Evolutionary conservation across 2,888 invertebrate species (phyloP).

Genomic region (Sinotaia quadrata): DNA sequence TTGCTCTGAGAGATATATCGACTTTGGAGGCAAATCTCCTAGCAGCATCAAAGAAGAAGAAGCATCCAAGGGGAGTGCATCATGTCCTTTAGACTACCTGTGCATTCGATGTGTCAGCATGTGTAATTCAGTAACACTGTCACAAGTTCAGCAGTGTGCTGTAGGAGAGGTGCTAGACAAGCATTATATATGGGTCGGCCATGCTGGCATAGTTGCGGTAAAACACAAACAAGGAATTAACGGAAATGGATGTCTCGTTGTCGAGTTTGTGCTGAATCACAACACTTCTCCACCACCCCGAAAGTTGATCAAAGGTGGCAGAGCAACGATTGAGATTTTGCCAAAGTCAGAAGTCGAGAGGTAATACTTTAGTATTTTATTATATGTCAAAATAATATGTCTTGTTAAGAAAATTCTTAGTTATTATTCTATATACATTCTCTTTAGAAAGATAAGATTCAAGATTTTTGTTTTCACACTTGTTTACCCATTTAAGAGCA

Average conservation of each 20-base stretch:
- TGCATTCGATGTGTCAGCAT: background rate
- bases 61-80: background rate
- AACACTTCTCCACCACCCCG: background rate
- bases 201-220: background rate
- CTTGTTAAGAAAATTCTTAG: too few species aligned
- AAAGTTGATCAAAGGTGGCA: constrained; percentile 4
- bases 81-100: constrained; percentile 9
- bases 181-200: constrained; percentile 20
- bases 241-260: background rate
- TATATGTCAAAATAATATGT: too few species aligned
- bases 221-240: background rate
- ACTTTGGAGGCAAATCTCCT: constrained; percentile 14
- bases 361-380: background rate
- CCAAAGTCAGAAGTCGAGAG: constrained; percentile 12
- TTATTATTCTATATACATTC: too few species aligned
- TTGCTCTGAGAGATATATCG: constrained; percentile 14
- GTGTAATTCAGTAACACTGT: background rate
- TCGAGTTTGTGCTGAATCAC: constrained; percentile 6
- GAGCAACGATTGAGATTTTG: constrained; percentile 8
- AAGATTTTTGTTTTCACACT: too few species aligned
- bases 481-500: too few species aligned
- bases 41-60: background rate
- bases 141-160: background rate
- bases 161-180: background rate
- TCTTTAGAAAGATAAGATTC: too few species aligned